A percentile compares a stretch with the other conserved stretches of the same genome.
phyloP scores from a whole-genome alignment of 2,888 invertebrate species.

The Eugnorisma glareosa region DNA sequence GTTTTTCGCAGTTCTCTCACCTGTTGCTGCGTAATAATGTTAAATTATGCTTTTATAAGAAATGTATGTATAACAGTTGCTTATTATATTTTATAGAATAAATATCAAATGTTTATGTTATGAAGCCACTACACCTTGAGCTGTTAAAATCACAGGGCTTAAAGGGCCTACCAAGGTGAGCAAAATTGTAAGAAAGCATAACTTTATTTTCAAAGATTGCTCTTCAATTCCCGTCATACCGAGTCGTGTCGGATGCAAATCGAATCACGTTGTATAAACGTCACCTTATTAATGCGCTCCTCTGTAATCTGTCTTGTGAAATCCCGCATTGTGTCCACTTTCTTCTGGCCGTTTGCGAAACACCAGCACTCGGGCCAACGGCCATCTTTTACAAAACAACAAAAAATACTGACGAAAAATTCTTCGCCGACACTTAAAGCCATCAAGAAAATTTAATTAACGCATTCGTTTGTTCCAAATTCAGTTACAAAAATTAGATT shows the following conservation, averaged over 20 bases:
- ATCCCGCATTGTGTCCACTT: slow-evolving; percentile 87
- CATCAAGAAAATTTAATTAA: slow-evolving; percentile 58
- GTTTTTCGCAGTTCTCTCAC: slow-evolving; percentile 21
- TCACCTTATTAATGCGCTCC: slow-evolving; percentile 84
- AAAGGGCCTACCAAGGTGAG: background rate
- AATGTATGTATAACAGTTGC: slow-evolving; percentile 4
- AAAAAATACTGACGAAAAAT: slow-evolving; percentile 69
- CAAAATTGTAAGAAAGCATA: background rate
- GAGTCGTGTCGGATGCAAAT: slow-evolving; percentile 61
- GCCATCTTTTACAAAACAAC: slow-evolving; percentile 55
- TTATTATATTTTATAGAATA: background rate
- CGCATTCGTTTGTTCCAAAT: slow-evolving; percentile 38
- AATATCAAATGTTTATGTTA: slow-evolving; percentile 10
- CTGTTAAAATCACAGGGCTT: background rate
- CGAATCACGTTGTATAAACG: slow-evolving; percentile 76
- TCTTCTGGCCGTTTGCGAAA: slow-evolving; percentile 80
- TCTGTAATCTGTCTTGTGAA: slow-evolving; percentile 89
- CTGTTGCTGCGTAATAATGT: slow-evolving; percentile 20
- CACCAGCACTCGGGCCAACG: slow-evolving; percentile 59
- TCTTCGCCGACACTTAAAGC: slow-evolving; percentile 44
- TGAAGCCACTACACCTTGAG: background rate
- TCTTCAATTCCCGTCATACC: background rate
- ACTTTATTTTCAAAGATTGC: background rate
- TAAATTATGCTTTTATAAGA: slow-evolving; percentile 13
- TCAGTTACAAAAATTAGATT: slow-evolving; percentile 50